These are phyloP conservation scores for Cylas formicarius DNA, from an alignment of 1,140 invertebrate species.

Conservation along the genomic window DNA sequence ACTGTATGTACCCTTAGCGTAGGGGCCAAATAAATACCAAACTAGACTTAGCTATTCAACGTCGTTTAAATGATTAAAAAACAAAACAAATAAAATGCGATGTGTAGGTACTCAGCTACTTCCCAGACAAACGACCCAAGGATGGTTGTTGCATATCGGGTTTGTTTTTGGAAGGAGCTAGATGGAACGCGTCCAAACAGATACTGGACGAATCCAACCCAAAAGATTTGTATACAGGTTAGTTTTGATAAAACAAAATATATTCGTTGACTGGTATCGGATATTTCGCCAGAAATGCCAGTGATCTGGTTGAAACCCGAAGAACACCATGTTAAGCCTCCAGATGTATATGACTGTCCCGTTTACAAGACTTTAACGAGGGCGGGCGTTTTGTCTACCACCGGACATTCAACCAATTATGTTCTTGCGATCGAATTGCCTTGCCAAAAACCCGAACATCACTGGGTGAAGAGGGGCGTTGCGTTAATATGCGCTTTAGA, in stretches of 20 bases:
- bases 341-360: conserved; percentile 58
- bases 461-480: conserved; percentile 75
- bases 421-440: conserved; percentile 64
- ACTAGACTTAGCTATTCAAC: no score
- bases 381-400: conserved; percentile 64
- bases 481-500: conserved; percentile 69
- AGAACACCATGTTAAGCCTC: conserved; percentile 43
- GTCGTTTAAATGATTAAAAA: conserved; percentile 9
- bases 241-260: conserved; percentile 7
- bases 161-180: conserved; percentile 65
- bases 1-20: no score
- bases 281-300: conserved; percentile 51
- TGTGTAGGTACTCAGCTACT: conserved; percentile 47
- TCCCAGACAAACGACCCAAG: conserved; percentile 45
- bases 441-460: conserved; percentile 50
- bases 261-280: neutral
- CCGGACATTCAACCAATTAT: conserved; percentile 76
- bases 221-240: conserved; percentile 58
- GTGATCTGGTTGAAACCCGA: conserved; percentile 56
- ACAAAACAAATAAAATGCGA: no score
- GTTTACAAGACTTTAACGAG: conserved; percentile 68
- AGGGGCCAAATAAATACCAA: no score
- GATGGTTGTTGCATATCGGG: conserved; percentile 68
- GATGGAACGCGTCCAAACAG: conserved; percentile 52
- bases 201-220: conserved; percentile 53